phyloP scores from a whole-genome alignment of 2,888 invertebrate species.

The Patella pellucida region DNA sequence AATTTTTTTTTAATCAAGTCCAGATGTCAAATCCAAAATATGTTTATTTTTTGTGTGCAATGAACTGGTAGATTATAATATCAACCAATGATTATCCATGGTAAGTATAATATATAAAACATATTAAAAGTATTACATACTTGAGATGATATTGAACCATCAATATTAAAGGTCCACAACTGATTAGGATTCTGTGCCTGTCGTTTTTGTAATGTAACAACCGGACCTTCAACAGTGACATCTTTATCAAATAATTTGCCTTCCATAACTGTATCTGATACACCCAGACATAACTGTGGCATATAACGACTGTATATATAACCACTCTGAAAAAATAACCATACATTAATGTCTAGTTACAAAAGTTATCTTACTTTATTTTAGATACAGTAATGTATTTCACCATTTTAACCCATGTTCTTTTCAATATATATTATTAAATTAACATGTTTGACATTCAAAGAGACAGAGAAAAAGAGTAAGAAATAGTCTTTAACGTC shows the following conservation, averaged over 20 bases:
- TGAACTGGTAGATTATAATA: no score
- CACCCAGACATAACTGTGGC: slow-evolving; percentile 64
- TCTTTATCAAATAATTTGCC: slow-evolving; percentile 40
- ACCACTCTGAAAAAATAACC: slow-evolving; percentile 56
- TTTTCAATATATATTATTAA: no score
- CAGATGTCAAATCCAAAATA: no score
- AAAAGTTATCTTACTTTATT: background rate
- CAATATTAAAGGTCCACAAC: slow-evolving; percentile 65
- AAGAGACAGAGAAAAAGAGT: no score
- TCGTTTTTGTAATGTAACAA: slow-evolving; percentile 62
- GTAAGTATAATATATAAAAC: no score
- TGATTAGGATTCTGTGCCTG: slow-evolving; percentile 56
- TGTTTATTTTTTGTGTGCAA: no score
- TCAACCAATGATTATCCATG: no score
- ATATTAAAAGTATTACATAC: slow-evolving; percentile 33
- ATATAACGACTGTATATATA: slow-evolving; percentile 64
- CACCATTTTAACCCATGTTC: background rate
- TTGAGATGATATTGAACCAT: slow-evolving; percentile 62
- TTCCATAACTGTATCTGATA: slow-evolving; percentile 51
- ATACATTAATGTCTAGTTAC: background rate
- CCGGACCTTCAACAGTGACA: slow-evolving; percentile 52
- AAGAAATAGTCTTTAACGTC: no score
- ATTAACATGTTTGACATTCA: no score
- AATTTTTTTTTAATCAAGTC: no score
- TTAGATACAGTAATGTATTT: background rate